phyloP scores from a whole-genome alignment of 1,140 invertebrate species.

The Macrotrachela quadricornifera region DNA sequence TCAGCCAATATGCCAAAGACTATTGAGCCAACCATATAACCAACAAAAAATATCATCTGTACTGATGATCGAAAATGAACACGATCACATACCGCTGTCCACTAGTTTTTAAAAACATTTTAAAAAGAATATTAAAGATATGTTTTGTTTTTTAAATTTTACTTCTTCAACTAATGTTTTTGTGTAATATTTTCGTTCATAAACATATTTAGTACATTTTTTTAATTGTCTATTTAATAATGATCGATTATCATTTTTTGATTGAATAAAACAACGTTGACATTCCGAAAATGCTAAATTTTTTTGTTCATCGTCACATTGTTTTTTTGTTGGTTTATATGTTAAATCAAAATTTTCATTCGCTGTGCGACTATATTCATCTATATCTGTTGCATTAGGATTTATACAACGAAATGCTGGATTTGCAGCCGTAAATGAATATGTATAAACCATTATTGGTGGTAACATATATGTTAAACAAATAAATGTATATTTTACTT shows the following conservation, averaged over 20 bases:
- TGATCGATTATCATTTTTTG: too few species aligned
- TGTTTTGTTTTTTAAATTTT: too few species aligned
- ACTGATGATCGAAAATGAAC: neutral
- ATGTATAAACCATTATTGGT: neutral
- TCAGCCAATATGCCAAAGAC: constrained; percentile 5
- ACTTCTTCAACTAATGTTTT: constrained; percentile 4
- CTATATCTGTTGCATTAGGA: too few species aligned
- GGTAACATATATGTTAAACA: neutral
- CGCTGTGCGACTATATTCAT: too few species aligned
- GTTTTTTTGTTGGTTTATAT: too few species aligned
- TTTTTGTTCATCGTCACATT: too few species aligned
- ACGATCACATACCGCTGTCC: neutral
- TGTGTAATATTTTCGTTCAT: constrained; percentile 1
- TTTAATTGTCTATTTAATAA: neutral
- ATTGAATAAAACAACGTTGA: too few species aligned
- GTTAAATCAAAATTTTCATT: too few species aligned
- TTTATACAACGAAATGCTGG: neutral
- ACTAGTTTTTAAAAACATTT: too few species aligned
- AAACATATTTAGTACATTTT: constrained; percentile 1
- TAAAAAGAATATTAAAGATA: too few species aligned
- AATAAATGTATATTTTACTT: neutral
- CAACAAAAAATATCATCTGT: constrained; percentile 7
- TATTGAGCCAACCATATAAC: constrained; percentile 6
- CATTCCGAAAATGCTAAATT: too few species aligned
- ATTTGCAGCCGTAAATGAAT: constrained; percentile 5